These are phyloP conservation scores for Leucoma salicis DNA, from an alignment of 2,888 invertebrate species.

Conservation along the genomic window DNA sequence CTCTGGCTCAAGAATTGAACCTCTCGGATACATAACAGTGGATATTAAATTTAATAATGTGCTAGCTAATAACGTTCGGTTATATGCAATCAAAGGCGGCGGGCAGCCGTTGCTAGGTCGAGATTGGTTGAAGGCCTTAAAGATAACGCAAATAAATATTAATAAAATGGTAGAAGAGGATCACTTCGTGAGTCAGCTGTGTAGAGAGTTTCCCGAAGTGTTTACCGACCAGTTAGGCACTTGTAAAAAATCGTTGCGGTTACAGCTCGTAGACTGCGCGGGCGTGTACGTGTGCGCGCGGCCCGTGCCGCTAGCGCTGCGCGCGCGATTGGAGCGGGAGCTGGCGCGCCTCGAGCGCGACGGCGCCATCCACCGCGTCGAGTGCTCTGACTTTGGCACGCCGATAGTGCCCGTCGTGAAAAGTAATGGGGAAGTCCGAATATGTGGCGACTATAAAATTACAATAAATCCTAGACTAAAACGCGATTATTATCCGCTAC, in stretches of 20 bases:
- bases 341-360: not conserved
- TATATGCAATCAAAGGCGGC: slow-evolving; percentile 18
- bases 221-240: not conserved
- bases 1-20: not conserved
- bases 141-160: slow-evolving; percentile 13
- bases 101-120: slow-evolving; percentile 13
- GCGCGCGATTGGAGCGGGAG: not conserved
- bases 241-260: not conserved
- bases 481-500: not conserved
- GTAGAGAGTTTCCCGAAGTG: not conserved
- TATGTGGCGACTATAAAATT: not conserved
- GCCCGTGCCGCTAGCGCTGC: not conserved
- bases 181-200: not conserved
- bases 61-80: not conserved
- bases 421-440: not conserved
- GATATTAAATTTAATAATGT: not conserved
- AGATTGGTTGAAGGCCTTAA: slow-evolving; percentile 18
- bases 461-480: not conserved
- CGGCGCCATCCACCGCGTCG: not conserved
- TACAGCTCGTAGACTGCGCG: not conserved
- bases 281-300: not conserved
- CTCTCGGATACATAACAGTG: slow-evolving; percentile 2
- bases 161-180: not conserved
- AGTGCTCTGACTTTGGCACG: not conserved
- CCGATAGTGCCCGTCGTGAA: not conserved